Evolutionary conservation across 2,113 vertebrate genomes (phyloP).

Genomic region (Hassar affinis): DNA sequence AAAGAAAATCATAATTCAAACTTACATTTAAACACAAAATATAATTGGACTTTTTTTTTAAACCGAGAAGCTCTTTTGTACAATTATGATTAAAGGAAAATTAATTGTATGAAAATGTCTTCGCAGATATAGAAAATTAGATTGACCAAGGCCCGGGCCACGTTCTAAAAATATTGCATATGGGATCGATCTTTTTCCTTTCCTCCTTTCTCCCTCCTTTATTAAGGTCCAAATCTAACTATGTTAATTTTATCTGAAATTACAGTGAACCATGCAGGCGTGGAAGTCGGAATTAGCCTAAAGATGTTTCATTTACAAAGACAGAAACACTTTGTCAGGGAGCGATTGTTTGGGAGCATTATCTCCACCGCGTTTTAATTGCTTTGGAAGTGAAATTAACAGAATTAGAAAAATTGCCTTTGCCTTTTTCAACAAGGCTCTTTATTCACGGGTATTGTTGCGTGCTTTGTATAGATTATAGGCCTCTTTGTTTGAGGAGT

Average conservation of each 20-base stretch:
- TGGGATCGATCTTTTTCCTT: conserved; percentile 69
- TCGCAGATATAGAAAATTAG: conserved; percentile 79
- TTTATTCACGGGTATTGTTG: conserved; percentile 90
- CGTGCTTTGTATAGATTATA: conserved; percentile 89
- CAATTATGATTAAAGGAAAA: conserved; percentile 83
- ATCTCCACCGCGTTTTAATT: conserved; percentile 92
- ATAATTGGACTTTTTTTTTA: conserved; percentile 77
- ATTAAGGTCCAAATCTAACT: conserved; percentile 78
- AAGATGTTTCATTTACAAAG: conserved; percentile 89
- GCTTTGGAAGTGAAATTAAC: conserved; percentile 98
- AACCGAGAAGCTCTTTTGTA: conserved; percentile 77
- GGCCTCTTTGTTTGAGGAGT: conserved; percentile 85
- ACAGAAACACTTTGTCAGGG: conserved; percentile 84
- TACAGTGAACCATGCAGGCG: conserved; percentile 72
- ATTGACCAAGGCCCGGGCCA: conserved; percentile 68
- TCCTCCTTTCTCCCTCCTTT: conserved; percentile 51
- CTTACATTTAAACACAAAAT: conserved; percentile 76
- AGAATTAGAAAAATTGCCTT: conserved; percentile 92
- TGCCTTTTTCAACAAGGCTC: conserved; percentile 82
- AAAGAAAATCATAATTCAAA: conserved; percentile 77
- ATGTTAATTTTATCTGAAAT: conserved; percentile 91
- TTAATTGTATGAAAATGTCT: conserved; percentile 84
- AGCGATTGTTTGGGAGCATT: conserved; percentile 85
- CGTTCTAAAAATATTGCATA: conserved; percentile 78
- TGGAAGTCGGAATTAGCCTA: conserved; percentile 85